Evolutionary conservation across 92 coral and sea anemone genomes (phyloP), one percentile per base, ranked within the genome.

Genomic region (Phenganax subtilis): DNA sequence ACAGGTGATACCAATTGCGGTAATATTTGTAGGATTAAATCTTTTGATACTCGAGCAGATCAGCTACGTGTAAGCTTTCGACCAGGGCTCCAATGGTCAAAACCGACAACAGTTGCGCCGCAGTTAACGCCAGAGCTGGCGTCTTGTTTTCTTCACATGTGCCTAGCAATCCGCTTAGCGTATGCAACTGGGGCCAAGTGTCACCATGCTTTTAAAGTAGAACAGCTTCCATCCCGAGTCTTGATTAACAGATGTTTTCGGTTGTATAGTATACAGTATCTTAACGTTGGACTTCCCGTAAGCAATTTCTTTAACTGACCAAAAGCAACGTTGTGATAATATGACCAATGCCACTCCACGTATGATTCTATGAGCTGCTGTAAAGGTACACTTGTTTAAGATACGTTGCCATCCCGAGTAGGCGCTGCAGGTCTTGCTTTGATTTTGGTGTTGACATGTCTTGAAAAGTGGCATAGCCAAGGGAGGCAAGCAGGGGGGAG

Each of bases 181-280:
- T 71, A 71, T 71, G 76, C 54, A 37, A 71, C 76, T 71, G 76
- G 76, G 4, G 76, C 76, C 76, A 27, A 7, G 15, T 14, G 57
- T 71, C 76, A 12, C 57, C 53, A 71, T 37, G 65, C 25, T 14
- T 14, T 25, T 59, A 20, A 14, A 59, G 16, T 14, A 59, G 65
- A 14, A 59, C 65, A 14, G 65, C 65, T 14, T 6, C 65, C 16
- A 59, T 0, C 25, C 65, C 65, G 25, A 14, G 16, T 25, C 6
- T 59, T 14, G 65, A 59, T 14, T 6, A 14, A 59, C 65, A 14
- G 65, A 71, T 1, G 57, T 52, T 52, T 71, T 71, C 15, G 57
- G 4, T 71, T 55, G 76, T 12, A 71, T 9, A 55, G 76, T 0
- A 3, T 25, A 55, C 29, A 71, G 27, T 37, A 71, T 71, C 57